phyloP scores from a whole-genome alignment of 2,888 invertebrate species.

The Thera obeliscata region DNA sequence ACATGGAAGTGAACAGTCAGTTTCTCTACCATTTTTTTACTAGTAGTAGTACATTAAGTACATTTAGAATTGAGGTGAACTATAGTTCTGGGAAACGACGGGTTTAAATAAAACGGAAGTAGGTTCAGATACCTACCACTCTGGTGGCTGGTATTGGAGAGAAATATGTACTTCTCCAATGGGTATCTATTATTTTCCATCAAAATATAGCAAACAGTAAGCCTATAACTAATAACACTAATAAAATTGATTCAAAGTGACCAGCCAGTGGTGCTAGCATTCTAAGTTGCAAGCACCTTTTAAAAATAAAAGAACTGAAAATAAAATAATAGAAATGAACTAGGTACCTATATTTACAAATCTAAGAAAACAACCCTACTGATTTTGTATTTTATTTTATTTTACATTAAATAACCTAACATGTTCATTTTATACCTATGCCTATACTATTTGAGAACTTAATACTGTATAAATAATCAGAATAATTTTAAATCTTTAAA shows the following conservation, averaged over 20 bases:
- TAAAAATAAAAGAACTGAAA: slow-evolving; percentile 23
- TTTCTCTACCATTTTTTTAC: too few species aligned
- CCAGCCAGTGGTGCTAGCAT: slow-evolving; percentile 17
- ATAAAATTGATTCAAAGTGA: slow-evolving; percentile 11
- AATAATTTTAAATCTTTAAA: slow-evolving; percentile 63
- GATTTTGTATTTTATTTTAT: slow-evolving; percentile 75
- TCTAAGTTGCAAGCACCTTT: slow-evolving; percentile 21
- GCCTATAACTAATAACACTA: too few species aligned
- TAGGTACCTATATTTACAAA: slow-evolving; percentile 71
- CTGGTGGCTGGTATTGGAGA: too few species aligned
- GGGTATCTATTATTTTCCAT: too few species aligned
- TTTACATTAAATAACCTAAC: slow-evolving; percentile 74
- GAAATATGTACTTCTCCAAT: too few species aligned
- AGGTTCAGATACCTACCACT: too few species aligned
- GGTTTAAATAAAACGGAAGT: too few species aligned
- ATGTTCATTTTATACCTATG: slow-evolving; percentile 64
- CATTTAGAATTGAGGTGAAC: too few species aligned
- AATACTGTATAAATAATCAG: slow-evolving; percentile 74
- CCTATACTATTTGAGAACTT: slow-evolving; percentile 80
- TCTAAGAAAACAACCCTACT: slow-evolving; percentile 82
- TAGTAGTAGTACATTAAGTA: too few species aligned
- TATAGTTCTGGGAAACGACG: too few species aligned
- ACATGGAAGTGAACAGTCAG: too few species aligned
- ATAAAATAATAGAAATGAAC: slow-evolving; percentile 43
- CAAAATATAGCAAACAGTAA: too few species aligned